Conservation (phyloP, 2,113 vertebrate genomes). For the Alectura lathami region DNA sequence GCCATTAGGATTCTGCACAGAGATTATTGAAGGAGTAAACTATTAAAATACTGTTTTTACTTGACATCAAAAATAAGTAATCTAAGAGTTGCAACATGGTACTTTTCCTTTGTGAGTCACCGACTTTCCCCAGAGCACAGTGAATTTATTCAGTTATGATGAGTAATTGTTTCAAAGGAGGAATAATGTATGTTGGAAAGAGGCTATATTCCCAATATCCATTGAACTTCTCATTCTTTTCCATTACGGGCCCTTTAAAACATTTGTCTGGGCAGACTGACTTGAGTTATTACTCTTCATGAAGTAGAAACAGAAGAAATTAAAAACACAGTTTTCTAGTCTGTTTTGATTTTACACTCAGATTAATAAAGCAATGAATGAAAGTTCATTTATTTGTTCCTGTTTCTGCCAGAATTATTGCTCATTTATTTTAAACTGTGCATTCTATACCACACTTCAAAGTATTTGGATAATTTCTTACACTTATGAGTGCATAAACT, state of each 20-base stretch:
- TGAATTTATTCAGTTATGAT: not conserved
- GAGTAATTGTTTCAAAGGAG: not conserved
- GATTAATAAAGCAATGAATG: not conserved
- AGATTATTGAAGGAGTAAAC: not conserved
- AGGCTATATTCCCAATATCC: not conserved
- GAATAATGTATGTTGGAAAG: not conserved
- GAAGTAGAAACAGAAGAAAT: not conserved
- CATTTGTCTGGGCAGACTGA: not conserved
- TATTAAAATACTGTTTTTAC: not conserved
- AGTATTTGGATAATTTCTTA: not conserved
- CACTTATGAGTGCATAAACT: not conserved
- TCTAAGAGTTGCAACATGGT: not conserved
- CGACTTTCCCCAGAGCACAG: not conserved
- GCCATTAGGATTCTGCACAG: not conserved
- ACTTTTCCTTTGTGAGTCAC: not conserved
- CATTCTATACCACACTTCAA: not conserved
- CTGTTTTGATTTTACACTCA: not conserved
- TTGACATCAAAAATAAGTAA: slow-evolving; percentile 3
- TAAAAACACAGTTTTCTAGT: not conserved
- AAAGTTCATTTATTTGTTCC: not conserved
- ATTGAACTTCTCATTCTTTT: not conserved
- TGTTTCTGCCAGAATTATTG: not conserved
- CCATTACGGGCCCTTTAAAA: not conserved
- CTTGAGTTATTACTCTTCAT: not conserved
- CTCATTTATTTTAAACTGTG: not conserved